Evolutionary conservation across 2,113 vertebrate species (phyloP), one percentile per base, ranked within the genome.

Genomic region (Silurus asotus): DNA sequence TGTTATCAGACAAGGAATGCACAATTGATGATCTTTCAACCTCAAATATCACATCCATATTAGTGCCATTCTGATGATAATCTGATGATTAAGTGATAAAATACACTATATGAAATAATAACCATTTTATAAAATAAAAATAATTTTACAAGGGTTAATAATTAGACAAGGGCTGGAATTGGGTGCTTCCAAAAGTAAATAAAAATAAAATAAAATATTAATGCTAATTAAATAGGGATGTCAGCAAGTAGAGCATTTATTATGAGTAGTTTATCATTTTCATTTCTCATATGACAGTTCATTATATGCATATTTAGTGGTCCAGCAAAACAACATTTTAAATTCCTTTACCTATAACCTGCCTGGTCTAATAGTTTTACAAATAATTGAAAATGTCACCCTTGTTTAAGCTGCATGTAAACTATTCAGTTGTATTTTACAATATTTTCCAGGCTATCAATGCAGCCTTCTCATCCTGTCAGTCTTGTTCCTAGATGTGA

Each of bases 21-120:
- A 59, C 76, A 55, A 69, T 28, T 81, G 70, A 77, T 84, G 53
- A 81, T 79, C 55, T 86, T 86, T 17, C 51, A 84, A 62, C 37
- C 51, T 74, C 77, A 53, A 70, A 53, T 53, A 72, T 87, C 77
- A 86, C 81, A 76, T 56, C 45, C 53, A 45, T 80, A 75, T 72
- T 62, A 86, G 74, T 64, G 61, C 65, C 48, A 69, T n/a, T 70
- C 49, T 55, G 37, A 37, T 37, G 37, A 37, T 37, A 37, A 37
- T 37, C 37, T 37, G 37, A 37, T 37, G 37, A 37, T 37, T 37
- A 37, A 37, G 37, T 37, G 37, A 37, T 37, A 37, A 37, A 3
- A 37, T 37, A 37, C 37, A 37, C 37, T 37, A 37, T 37, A 37
- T 37, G 37, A 37, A 37, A 37, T 37, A 37, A 37, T 37, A 37